Evolutionary conservation across 1,140 invertebrate genomes (phyloP), one percentile per base, ranked within the genome.

Genomic region (Scaptomyza montana): DNA sequence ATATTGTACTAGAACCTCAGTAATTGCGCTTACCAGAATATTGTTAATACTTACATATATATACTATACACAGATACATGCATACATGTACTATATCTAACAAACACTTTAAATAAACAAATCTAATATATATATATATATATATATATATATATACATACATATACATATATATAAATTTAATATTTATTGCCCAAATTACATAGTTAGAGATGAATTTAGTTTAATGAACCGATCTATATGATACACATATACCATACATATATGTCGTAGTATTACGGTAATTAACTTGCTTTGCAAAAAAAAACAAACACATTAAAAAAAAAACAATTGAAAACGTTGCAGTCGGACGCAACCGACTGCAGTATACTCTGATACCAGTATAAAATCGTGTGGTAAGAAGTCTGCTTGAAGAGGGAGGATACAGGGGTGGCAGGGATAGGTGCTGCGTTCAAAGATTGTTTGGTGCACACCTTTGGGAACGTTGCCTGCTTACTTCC

Each of bases 131-230:
- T 25, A 25, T 33, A 30, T 30, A 30, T 30, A 30, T 2, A 30
- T 30, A 30, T 2, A 30, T 30, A 30, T 30, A 30, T 30, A 30
- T 30, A 30, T 30, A 30, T n/a, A n/a, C n/a, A 30, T 30, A 30
- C 2, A 30, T 30, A 30, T 30, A 30, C 2, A 30, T 30, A 30
- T 5, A 77, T 80, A 81, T 75, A 73, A 74, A 85, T 78, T 71
- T 74, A 81, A 89, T 87, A 87, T 87, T 87, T 87, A 87, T 87
- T 87, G 76, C 76, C 65, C 65, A 65, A 78, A 80, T 70, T 70
- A 65, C 69, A 89, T 89, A 89, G 84, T 80, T 89, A 89, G 84
- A 78, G 77, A 82, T 71, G 84, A 89, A 89, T 89, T 89, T 89
- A 84, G 84, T 89, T 89, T 84, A 89, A 70, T 73, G 64, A 75